Conservation (phyloP, 2,888 invertebrate species). For the Cyaniris semiargus region DNA sequence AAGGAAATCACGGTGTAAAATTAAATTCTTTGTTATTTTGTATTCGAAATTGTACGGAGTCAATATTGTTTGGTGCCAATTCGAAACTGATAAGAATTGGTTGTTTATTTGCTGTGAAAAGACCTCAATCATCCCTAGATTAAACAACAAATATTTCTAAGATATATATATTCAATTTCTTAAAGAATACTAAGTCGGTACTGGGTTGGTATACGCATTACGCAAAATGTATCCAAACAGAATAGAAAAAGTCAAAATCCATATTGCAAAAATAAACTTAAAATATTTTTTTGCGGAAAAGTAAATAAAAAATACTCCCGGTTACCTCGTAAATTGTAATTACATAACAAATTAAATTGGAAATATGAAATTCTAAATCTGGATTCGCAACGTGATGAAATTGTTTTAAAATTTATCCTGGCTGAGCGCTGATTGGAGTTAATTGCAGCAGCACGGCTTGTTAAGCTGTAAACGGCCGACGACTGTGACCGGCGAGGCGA, state of each 20-base stretch:
- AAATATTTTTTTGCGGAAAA: neutral
- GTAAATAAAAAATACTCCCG: neutral
- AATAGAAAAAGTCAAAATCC: neutral
- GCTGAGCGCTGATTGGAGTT: constrained; percentile 28
- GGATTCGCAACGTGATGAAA: neutral
- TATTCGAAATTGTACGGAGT: neutral
- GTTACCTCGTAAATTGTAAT: neutral
- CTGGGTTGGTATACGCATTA: neutral
- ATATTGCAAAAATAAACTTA: neutral
- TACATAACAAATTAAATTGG: neutral
- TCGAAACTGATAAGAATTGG: neutral
- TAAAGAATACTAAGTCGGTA: no score
- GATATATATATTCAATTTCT: no score
- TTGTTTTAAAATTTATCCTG: constrained; percentile 2
- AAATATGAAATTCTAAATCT: constrained; percentile 18
- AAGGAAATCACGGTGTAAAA: constrained; percentile 10
- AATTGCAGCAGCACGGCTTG: constrained; percentile 21
- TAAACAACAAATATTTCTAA: neutral
- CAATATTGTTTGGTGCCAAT: neutral
- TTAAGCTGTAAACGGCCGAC: constrained; percentile 20
- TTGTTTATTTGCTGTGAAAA: neutral
- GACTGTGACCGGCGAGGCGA: constrained; percentile 23
- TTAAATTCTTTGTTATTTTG: neutral
- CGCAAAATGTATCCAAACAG: neutral
- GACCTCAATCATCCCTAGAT: neutral